phyloP scores from a whole-genome alignment of 2,888 invertebrate genomes.

The Heterodera filipjevi region DNA sequence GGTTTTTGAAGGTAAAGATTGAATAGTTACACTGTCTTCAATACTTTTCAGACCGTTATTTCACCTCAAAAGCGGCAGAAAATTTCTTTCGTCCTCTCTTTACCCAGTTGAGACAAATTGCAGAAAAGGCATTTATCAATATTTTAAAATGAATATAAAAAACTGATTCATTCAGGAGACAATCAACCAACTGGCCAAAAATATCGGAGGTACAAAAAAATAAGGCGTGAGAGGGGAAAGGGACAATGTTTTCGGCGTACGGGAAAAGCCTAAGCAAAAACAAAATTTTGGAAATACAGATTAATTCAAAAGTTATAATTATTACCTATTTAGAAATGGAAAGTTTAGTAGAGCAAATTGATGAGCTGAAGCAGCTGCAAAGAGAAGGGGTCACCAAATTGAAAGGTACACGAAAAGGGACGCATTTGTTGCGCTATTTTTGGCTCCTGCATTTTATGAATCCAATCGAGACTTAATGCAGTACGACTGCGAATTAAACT shows the following conservation, averaged over 20 bases:
- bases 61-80: conserved; percentile 41
- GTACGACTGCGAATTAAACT: too few species aligned
- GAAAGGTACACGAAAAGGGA: conserved; percentile 34
- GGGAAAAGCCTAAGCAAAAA: too few species aligned
- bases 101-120: conserved; percentile 44
- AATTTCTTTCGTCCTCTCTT: conserved; percentile 40
- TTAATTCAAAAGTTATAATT: not conserved
- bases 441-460: too few species aligned
- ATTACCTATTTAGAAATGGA: conserved; percentile 46
- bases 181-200: conserved; percentile 29
- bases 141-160: not conserved
- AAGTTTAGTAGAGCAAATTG: conserved; percentile 43
- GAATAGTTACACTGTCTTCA: not conserved
- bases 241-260: too few species aligned
- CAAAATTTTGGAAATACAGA: not conserved
- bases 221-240: not conserved
- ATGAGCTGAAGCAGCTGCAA: conserved; percentile 47
- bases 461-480: too few species aligned
- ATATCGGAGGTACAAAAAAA: conserved; percentile 37
- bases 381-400: conserved; percentile 44
- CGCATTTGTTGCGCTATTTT: too few species aligned
- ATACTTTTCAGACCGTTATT: conserved; percentile 21
- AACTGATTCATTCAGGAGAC: conserved; percentile 39
- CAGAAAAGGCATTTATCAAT: conserved; percentile 20
- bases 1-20: conserved; percentile 32